A percentile compares a stretch with the other conserved stretches of the same genome.
phyloP scores from a whole-genome alignment of 2,797 vertebrate genomes.

The Mormyrus hasselquistii region DNA sequence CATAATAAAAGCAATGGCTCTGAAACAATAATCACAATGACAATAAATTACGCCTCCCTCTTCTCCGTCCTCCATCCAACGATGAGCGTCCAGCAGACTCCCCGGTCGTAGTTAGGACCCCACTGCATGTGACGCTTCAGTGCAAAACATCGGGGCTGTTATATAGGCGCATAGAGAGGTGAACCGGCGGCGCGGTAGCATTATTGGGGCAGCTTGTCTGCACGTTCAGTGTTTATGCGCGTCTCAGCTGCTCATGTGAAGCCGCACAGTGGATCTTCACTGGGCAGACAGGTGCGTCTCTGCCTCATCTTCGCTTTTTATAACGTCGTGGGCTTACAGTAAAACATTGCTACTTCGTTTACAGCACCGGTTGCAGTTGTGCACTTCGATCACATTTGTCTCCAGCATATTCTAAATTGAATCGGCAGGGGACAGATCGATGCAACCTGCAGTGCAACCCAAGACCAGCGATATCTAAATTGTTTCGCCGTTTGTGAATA shows the following conservation, averaged over 20 bases:
- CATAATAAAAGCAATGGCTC: not conserved
- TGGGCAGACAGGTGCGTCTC: slow-evolving; percentile 52
- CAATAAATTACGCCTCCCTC: slow-evolving; percentile 41
- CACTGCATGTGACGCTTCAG: slow-evolving; percentile 18
- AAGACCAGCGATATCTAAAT: not conserved
- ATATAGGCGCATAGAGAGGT: slow-evolving; percentile 25
- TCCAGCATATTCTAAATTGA: not conserved
- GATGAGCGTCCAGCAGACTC: slow-evolving; percentile 50
- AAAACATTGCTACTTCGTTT: slow-evolving; percentile 27
- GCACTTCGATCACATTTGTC: slow-evolving; percentile 11
- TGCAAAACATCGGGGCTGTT: not conserved
- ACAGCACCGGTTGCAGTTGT: not conserved
- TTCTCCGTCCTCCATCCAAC: slow-evolving; percentile 7
- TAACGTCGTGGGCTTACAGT: too few species aligned
- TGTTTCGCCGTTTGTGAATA: not conserved
- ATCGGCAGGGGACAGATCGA: slow-evolving; percentile 9
- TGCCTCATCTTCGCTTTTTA: slow-evolving; percentile 23
- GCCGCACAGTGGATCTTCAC: slow-evolving; percentile 44
- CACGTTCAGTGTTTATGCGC: slow-evolving; percentile 16
- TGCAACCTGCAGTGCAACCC: slow-evolving; percentile 11
- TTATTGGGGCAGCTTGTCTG: slow-evolving; percentile 19
- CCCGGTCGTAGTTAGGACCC: slow-evolving; percentile 6
- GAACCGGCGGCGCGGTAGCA: slow-evolving; percentile 18
- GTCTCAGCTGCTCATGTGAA: slow-evolving; percentile 26
- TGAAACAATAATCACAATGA: slow-evolving; percentile 33